A percentile compares a stretch with the other conserved stretches of the same genome.
Evolutionary conservation across 2,797 vertebrate genomes (phyloP).

Genomic region (Sebastes hubbsi): DNA sequence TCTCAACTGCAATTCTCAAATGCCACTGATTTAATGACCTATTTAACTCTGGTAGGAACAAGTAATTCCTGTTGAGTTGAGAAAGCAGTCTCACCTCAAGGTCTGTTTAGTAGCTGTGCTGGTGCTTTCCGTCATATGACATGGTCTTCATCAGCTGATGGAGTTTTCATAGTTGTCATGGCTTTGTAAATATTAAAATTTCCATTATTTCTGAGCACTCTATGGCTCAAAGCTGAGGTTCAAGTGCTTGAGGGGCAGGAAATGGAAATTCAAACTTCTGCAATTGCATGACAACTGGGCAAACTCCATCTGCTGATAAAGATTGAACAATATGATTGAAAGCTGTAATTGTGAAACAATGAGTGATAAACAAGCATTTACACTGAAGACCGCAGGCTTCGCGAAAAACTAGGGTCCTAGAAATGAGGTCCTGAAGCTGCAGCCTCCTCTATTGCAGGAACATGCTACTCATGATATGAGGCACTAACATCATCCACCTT

Average conservation of each 20-base stretch:
- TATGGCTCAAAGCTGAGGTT: neutral
- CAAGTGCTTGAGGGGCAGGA: neutral
- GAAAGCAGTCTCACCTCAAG: neutral
- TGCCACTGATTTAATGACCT: too few relatives aligned
- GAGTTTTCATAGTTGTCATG: neutral
- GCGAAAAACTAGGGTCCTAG: too few relatives aligned
- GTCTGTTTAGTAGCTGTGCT: neutral
- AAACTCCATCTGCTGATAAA: neutral
- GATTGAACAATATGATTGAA: neutral
- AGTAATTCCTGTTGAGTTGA: too few relatives aligned
- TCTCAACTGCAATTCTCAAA: neutral
- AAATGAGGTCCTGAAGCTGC: too few relatives aligned
- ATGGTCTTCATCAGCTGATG: neutral
- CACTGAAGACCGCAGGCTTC: too few relatives aligned
- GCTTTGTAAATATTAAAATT: neutral
- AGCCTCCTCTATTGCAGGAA: too few relatives aligned
- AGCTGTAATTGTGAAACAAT: neutral
- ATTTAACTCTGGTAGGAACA: too few relatives aligned
- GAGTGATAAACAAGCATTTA: too few relatives aligned
- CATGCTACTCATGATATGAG: fast-evolving
- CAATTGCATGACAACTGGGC: neutral
- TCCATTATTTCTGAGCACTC: neutral
- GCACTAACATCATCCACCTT: neutral
- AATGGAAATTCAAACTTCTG: neutral
- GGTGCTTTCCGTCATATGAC: neutral